phyloP scores from a whole-genome alignment of 2,888 invertebrate genomes.

The Notodonta ziczac region DNA sequence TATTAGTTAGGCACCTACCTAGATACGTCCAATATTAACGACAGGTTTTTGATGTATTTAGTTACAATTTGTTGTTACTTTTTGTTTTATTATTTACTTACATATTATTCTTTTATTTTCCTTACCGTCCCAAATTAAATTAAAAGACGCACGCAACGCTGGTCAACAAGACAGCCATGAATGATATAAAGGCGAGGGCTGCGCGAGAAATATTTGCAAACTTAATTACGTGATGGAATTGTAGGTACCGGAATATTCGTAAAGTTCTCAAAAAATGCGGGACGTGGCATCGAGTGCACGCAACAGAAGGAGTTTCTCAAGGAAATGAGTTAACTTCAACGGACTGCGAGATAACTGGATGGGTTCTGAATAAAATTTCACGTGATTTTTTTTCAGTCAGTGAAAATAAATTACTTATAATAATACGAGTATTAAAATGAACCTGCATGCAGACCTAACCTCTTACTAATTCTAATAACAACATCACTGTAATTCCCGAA shows the following conservation, averaged over 20 bases:
- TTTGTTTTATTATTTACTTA: background rate
- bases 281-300: constrained; percentile 61
- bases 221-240: constrained; percentile 67
- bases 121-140: constrained; percentile 15
- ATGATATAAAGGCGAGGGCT: constrained; percentile 49
- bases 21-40: too few species aligned
- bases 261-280: constrained; percentile 58
- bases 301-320: constrained; percentile 70
- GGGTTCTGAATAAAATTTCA: background rate
- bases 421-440: too few species aligned
- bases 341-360: background rate
- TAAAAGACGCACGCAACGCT: constrained; percentile 40
- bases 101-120: background rate
- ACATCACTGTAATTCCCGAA: too few species aligned
- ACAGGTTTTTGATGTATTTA: too few species aligned
- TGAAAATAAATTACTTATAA: background rate
- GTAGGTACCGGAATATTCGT: constrained; percentile 54
- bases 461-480: too few species aligned
- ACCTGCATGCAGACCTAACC: too few species aligned
- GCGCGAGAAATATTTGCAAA: constrained; percentile 67
- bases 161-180: constrained; percentile 63
- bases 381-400: background rate
- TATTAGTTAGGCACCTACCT: too few species aligned
- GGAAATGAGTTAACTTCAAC: constrained; percentile 75
- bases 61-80: background rate